Base-by-base conservation (phyloP, 2,888 invertebrate genomes). In the Drosophila antonietae region DNA sequence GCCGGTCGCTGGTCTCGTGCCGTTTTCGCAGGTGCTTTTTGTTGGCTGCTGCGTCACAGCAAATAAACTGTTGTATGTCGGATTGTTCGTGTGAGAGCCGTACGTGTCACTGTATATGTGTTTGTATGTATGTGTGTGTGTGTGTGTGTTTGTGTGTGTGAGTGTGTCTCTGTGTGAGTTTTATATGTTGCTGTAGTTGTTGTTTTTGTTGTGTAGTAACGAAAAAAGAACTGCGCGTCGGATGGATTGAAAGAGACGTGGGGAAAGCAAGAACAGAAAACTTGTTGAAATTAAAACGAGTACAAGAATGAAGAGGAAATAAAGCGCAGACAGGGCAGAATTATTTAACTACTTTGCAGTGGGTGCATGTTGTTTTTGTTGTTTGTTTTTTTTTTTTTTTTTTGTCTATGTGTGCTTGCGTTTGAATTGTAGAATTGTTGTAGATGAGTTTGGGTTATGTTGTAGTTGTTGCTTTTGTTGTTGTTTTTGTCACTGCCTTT, bases 261-360 rank as follows among this genome's bases (percentile, higher is more conserved):
- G 86, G 82, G 77, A 88, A 88, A 78, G 69, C 78, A 74, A 86
- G 71, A 83, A 81, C 75, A 70, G 73, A 88, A 80, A 88, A 89
- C 89, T 86, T 90, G 84, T 90, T 88, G 89, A 89, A 89, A 86
- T 78, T 73, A 78, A 86, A 88, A 69, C 72, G 75, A 74, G 74
- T 73, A 69, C 74, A 73, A 69, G 73, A 75, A 69, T 74, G 74
- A 86, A 75, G 80, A 83, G 84, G 90, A 90, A 86, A 85, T 85
- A 90, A 88, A 90, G 90, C 89, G 89, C 90, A 89, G 90, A 86
- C 84, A 86, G 90, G 85, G 90, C 90, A 89, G 87, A 86, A 89
- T 86, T 86, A 86, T 86, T 86, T 90, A 90, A 86, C 90, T 90
- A 84, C 79, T 90, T 79, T 87, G 89, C 90, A 86, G 73, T 76